A percentile compares a stretch with the other conserved stretches of the same genome.
phyloP scores from a whole-genome alignment of 35 echinoderm and acorn worm genomes.

The Ophiothrix spiculata region DNA sequence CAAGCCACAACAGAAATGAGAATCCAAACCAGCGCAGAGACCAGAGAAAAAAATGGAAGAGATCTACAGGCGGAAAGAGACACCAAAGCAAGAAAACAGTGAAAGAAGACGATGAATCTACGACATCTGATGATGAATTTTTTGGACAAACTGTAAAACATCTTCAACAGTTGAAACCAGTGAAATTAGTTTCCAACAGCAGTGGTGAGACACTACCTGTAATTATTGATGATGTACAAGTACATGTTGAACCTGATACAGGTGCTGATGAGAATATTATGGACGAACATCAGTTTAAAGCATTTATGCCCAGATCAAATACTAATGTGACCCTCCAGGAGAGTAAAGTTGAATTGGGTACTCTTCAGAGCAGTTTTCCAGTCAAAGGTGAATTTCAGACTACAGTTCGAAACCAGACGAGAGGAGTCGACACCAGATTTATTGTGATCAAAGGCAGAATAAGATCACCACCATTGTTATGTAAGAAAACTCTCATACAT shows the following conservation, averaged over 20 bases:
- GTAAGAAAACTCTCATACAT: constrained; percentile 8
- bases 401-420: constrained; percentile 46
- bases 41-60: no score
- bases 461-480: constrained; percentile 38
- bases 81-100: constrained; percentile 4
- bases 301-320: constrained; percentile 29
- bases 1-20: no score
- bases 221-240: background rate
- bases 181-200: no score
- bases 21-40: no score
- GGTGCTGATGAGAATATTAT: constrained; percentile 60
- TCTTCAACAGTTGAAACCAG: background rate
- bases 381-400: constrained; percentile 51
- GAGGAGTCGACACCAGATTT: constrained; percentile 39
- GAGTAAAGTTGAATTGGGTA: constrained; percentile 17
- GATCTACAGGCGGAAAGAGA: no score
- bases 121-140: constrained; percentile 31
- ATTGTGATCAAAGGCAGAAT: constrained; percentile 48
- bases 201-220: background rate
- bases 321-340: background rate
- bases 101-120: background rate
- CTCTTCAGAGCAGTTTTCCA: constrained; percentile 18
- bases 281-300: constrained; percentile 51
- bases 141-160: constrained; percentile 11
- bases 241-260: background rate